A percentile compares a stretch with the other conserved stretches of the same genome.
phyloP scores from a whole-genome alignment of 2,113 vertebrate species.

The Burhinus bistriatus region DNA sequence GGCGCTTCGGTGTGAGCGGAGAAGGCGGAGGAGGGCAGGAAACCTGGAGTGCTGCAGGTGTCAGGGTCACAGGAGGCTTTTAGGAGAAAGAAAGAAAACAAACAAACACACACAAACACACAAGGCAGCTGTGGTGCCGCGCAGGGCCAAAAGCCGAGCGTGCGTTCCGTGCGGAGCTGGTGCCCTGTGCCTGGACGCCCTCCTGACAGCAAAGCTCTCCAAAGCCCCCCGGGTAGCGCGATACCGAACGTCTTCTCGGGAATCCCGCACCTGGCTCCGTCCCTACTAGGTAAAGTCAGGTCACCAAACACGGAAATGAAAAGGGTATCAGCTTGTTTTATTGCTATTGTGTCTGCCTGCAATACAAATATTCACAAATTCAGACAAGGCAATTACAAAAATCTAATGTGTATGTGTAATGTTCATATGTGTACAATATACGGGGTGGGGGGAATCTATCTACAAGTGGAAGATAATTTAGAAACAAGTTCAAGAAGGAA shows the following conservation, averaged over 20 bases:
- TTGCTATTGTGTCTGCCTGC: background rate
- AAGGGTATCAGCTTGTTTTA: background rate
- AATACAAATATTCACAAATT: background rate
- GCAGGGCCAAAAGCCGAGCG: fast-evolving
- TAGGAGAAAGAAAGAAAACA: background rate
- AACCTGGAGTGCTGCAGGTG: fast-evolving
- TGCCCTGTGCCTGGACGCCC: background rate
- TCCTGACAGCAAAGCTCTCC: no score
- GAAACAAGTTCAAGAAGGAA: background rate
- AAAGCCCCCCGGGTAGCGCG: fast-evolving
- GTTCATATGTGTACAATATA: background rate
- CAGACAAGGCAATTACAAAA: background rate
- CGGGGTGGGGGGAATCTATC: background rate
- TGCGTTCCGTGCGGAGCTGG: fast-evolving
- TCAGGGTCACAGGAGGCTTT: background rate
- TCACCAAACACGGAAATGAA: background rate
- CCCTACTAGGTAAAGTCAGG: no score
- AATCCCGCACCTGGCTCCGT: background rate
- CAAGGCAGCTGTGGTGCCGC: no score
- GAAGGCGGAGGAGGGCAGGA: background rate
- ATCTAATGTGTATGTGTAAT: background rate
- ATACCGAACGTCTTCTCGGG: fast-evolving
- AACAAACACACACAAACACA: no score
- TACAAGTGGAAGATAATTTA: background rate
- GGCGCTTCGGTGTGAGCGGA: background rate